phyloP scores from a whole-genome alignment of 2,113 vertebrate species.

The Mionectes macconnelli region DNA sequence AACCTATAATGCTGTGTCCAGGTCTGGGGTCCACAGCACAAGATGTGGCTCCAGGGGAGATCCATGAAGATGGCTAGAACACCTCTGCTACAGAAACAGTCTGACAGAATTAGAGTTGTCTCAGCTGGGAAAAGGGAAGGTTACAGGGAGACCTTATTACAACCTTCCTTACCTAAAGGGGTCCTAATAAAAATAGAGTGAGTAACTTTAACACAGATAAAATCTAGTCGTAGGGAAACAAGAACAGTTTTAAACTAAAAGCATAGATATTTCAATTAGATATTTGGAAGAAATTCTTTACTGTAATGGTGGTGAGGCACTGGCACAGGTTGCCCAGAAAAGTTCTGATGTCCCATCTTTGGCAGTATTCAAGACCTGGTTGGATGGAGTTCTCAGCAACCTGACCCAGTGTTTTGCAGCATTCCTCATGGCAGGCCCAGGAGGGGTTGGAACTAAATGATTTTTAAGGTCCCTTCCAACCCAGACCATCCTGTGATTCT shows the following conservation, averaged over 20 bases:
- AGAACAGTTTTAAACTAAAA: background rate
- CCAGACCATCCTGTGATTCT: background rate
- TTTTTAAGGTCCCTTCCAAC: background rate
- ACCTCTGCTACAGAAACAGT: background rate
- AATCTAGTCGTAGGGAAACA: background rate
- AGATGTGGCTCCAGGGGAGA: background rate
- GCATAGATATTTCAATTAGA: background rate
- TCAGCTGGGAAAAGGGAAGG: background rate
- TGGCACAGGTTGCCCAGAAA: rapidly evolving
- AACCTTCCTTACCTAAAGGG: background rate
- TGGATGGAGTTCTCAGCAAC: background rate
- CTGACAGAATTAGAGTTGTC: background rate
- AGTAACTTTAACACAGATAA: background rate
- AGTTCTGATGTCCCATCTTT: rapidly evolving
- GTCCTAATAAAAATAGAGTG: background rate
- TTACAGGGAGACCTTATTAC: background rate
- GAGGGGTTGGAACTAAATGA: background rate
- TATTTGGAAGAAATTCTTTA: background rate
- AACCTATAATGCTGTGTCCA: background rate
- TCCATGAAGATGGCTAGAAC: background rate
- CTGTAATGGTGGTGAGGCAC: background rate
- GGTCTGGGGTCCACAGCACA: background rate
- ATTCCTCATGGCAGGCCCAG: background rate
- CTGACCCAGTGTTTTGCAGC: background rate
- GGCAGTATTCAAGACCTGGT: background rate